Evolutionary conservation across 92 coral and sea anemone genomes (phyloP), one percentile per base, ranked within the genome.

Genomic region (Porites cylindrica): DNA sequence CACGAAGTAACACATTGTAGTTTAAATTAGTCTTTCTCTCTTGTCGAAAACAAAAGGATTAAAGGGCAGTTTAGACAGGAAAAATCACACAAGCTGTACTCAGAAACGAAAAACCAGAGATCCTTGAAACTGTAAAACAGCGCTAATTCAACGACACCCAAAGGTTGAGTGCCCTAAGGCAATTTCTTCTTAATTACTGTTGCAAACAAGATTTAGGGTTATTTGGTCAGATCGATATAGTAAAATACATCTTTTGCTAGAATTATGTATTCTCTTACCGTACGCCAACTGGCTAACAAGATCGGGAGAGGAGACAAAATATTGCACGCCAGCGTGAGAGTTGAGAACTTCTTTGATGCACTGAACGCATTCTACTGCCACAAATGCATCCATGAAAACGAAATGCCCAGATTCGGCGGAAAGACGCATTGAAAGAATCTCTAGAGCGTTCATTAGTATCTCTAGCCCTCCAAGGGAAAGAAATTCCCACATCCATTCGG

Each of bases 391-490:
- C 96, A 93, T 88, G 88, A 94, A 94, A 1, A 92, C 81, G 16
- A 80, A 66, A 18, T 88, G 88, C 26, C 72, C 65, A 75, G 84
- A 77, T 81, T 91, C 54, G 53, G 89, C 75, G 66, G 89, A 76
- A 24, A 77, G 26, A 29, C 91, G 90, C 52, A 82, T 63, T 17
- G 90, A 90, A 67, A 95, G 82, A 23, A 85, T 53, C 70, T 97
- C 99, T 61, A 97, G 60, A 19, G 93, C 96, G 50, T 91, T 85
- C 63, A 97, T 84, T 1, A 95, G 87, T 24, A 93, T 89, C 64
- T 82, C 90, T 73, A 97, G 71, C 3, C 99, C 98, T 77, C 99
- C 98, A 61, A 90, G 91, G 62, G 82, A 79, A 10, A 97, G 93
- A 72, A 95, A 97, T 29, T 92, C 96, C 16, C 79, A 52, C 87